Conservation (phyloP, 1,140 invertebrate genomes). For the Drosophila ercepeae region DNA sequence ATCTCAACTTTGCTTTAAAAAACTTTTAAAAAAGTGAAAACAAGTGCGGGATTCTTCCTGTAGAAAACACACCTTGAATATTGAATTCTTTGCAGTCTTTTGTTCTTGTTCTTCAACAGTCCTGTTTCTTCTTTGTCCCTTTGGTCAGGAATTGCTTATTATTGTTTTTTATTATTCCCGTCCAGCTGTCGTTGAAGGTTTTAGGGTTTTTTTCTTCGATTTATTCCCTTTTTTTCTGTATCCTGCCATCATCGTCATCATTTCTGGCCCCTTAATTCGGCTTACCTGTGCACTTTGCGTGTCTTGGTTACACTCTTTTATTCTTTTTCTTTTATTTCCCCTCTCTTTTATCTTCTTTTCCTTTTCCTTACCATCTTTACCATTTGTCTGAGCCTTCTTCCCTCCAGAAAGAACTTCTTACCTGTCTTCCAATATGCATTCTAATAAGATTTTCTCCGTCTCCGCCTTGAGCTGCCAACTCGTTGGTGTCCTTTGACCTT, state of each 20-base stretch:
- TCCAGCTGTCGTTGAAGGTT: slow-evolving; percentile 45
- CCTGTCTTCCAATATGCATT: slow-evolving; percentile 60
- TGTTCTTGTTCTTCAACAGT: slow-evolving; percentile 6
- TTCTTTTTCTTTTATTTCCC: slow-evolving; percentile 6
- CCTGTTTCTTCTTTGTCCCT: slow-evolving; percentile 4
- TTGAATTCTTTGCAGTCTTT: slow-evolving; percentile 8
- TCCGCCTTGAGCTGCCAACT: slow-evolving; percentile 35
- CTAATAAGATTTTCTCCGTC: slow-evolving; percentile 71
- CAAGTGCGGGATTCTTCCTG: slow-evolving; percentile 10
- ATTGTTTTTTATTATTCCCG: neutral
- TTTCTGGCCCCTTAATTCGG: slow-evolving; percentile 47
- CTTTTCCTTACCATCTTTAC: slow-evolving; percentile 10
- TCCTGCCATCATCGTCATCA: slow-evolving; percentile 68
- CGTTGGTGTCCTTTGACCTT: slow-evolving; percentile 38
- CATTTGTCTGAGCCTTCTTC: slow-evolving; percentile 17
- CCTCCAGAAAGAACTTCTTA: slow-evolving; percentile 42
- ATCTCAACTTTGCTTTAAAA: neutral
- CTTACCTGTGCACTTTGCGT: slow-evolving; percentile 70
- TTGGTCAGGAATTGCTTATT: slow-evolving; percentile 20
- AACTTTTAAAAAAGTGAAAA: slow-evolving; percentile 21
- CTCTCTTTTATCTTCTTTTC: slow-evolving; percentile 11
- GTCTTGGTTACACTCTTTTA: slow-evolving; percentile 13
- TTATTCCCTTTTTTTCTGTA: slow-evolving; percentile 44
- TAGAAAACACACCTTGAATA: slow-evolving; percentile 5
- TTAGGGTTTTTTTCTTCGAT: slow-evolving; percentile 18